Conservation (phyloP, 1,140 invertebrate species). For the Diplogasteroides magnus region DNA sequence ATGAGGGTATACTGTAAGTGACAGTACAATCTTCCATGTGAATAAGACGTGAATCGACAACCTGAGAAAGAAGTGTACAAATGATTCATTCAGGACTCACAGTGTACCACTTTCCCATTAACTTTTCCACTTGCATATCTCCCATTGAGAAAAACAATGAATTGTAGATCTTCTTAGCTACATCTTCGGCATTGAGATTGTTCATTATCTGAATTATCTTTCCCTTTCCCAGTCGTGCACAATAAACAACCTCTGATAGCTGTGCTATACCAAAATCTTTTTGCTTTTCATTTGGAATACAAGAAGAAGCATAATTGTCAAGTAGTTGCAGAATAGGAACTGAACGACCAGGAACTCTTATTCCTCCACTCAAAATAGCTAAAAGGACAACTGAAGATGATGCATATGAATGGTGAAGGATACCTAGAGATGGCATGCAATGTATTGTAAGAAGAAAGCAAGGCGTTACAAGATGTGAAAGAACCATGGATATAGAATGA, state of each 20-base stretch:
- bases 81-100: neutral
- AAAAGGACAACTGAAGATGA: neutral
- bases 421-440: no score
- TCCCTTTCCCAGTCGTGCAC: constrained; percentile 1
- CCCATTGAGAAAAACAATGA: constrained; percentile 46
- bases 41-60: constrained; percentile 42
- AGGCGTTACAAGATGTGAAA: no score
- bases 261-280: neutral
- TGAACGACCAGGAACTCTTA: constrained; percentile 40
- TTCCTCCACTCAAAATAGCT: constrained; percentile 30
- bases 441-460: no score
- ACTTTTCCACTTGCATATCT: constrained; percentile 38
- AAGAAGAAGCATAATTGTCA: constrained; percentile 39
- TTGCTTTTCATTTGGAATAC: constrained; percentile 18
- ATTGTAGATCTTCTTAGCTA: constrained; percentile 14
- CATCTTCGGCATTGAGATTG: constrained; percentile 29
- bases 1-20: constrained; percentile 33
- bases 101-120: constrained; percentile 44
- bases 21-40: constrained; percentile 40
- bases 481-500: no score
- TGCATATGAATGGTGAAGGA: no score
- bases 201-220: constrained; percentile 37
- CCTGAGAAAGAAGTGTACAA: neutral
- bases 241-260: constrained; percentile 1
- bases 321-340: constrained; percentile 45